Evolutionary conservation across 2,797 vertebrate species (phyloP).

Genomic region (Micropoecilia bifurca): DNA sequence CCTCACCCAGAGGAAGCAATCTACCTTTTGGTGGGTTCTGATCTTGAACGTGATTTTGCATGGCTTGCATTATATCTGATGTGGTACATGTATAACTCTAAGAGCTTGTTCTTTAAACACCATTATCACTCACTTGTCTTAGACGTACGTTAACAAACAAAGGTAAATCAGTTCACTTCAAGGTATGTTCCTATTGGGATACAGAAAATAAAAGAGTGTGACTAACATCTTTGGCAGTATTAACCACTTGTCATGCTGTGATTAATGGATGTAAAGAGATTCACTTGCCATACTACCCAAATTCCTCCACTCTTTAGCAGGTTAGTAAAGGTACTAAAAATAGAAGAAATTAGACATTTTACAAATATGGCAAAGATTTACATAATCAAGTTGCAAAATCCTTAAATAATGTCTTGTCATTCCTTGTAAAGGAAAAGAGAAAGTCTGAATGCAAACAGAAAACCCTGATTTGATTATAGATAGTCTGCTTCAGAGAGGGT

Average conservation of each 20-base stretch:
- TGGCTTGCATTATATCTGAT: neutral
- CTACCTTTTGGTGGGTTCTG: neutral
- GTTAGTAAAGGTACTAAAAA: neutral
- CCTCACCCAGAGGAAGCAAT: neutral
- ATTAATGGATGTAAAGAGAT: neutral
- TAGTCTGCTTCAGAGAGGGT: constrained; percentile 59
- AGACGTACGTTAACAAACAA: neutral
- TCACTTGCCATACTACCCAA: neutral
- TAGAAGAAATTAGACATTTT: neutral
- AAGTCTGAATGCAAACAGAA: constrained; percentile 47
- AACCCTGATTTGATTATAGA: constrained; percentile 48
- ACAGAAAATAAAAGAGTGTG: neutral
- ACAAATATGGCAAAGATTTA: neutral
- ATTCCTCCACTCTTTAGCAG: neutral
- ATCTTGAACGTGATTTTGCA: neutral
- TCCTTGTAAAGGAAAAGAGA: neutral
- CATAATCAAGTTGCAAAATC: neutral
- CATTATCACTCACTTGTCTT: neutral
- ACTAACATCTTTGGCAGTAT: neutral
- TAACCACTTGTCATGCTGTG: neutral
- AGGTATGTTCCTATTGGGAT: neutral
- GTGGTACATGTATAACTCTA: neutral
- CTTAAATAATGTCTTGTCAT: neutral
- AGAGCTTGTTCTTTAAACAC: neutral
- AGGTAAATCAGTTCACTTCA: neutral